Evolutionary conservation across 2,113 vertebrate species (phyloP).

Genomic region (Phalacrocorax pelagicus): DNA sequence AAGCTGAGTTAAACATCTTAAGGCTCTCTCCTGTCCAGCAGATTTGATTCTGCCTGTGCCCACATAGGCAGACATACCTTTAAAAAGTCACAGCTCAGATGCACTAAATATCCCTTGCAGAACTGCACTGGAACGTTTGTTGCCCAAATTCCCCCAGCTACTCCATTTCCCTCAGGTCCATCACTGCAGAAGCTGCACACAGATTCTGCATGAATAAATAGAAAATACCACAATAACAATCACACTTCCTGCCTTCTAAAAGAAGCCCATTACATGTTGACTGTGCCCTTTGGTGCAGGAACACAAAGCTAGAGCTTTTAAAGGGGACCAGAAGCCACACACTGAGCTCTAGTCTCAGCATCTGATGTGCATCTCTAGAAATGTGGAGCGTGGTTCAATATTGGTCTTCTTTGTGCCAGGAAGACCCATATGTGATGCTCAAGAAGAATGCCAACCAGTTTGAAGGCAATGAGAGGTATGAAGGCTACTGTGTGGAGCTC

Average conservation of each 20-base stretch:
- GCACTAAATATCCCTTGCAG: background rate
- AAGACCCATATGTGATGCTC: slow-evolving; percentile 97
- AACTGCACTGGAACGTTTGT: background rate
- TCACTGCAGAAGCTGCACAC: background rate
- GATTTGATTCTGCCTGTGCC: background rate
- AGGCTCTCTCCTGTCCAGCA: background rate
- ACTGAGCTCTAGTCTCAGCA: background rate
- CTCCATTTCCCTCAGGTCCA: background rate
- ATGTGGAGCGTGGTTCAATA: background rate
- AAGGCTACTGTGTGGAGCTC: slow-evolving; percentile 96
- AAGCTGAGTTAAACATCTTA: background rate
- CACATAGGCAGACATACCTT: background rate
- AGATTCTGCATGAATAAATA: background rate
- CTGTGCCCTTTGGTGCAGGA: background rate
- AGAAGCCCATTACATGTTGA: background rate
- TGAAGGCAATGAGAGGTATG: slow-evolving; percentile 91
- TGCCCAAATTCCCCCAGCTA: background rate
- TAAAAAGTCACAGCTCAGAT: background rate
- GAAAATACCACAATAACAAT: background rate
- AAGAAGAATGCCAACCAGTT: slow-evolving; percentile 96
- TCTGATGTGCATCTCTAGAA: background rate
- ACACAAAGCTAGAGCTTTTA: background rate
- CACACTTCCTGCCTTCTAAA: background rate
- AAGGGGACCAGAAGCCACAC: background rate
- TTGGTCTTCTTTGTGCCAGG: slow-evolving; percentile 74